phyloP scores from a whole-genome alignment of 1,140 invertebrate species.

The Drosophila ambigua region DNA sequence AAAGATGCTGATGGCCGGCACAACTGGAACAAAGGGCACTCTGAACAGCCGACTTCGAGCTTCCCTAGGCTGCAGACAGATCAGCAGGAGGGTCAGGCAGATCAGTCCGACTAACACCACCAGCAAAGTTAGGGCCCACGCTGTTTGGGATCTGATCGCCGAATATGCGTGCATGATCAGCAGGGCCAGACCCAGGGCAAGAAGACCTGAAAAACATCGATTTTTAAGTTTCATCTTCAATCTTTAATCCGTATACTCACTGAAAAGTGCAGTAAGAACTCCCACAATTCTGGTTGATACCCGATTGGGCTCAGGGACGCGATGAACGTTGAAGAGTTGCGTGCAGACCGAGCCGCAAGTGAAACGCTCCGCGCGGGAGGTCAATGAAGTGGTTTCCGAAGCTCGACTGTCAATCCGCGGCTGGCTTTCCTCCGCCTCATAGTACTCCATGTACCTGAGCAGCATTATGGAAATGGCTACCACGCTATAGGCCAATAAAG shows the following conservation, averaged over 20 bases:
- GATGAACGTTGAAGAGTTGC: conserved; percentile 70
- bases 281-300: conserved; percentile 71
- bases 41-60: conserved; percentile 75
- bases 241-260: conserved; percentile 36
- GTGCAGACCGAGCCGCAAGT: conserved; percentile 53
- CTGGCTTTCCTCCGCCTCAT: conserved; percentile 45
- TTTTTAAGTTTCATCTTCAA: neutral
- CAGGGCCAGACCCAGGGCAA: conserved; percentile 66
- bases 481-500: conserved; percentile 95
- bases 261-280: conserved; percentile 58
- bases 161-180: conserved; percentile 69
- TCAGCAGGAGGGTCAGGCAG: conserved; percentile 56
- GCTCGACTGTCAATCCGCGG: conserved; percentile 13
- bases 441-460: conserved; percentile 85
- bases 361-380: conserved; percentile 48
- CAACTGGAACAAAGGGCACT: conserved; percentile 89
- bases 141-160: conserved; percentile 44
- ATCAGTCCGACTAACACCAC: conserved; percentile 58
- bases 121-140: conserved; percentile 66
- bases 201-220: conserved; percentile 46
- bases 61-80: conserved; percentile 71
- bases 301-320: conserved; percentile 50
- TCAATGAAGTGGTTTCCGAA: conserved; percentile 64
- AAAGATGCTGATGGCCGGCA: conserved; percentile 88
- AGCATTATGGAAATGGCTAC: conserved; percentile 95